These are phyloP conservation scores for Mesoligia furuncula DNA, from an alignment of 2,888 invertebrate species.

Conservation along the genomic window DNA sequence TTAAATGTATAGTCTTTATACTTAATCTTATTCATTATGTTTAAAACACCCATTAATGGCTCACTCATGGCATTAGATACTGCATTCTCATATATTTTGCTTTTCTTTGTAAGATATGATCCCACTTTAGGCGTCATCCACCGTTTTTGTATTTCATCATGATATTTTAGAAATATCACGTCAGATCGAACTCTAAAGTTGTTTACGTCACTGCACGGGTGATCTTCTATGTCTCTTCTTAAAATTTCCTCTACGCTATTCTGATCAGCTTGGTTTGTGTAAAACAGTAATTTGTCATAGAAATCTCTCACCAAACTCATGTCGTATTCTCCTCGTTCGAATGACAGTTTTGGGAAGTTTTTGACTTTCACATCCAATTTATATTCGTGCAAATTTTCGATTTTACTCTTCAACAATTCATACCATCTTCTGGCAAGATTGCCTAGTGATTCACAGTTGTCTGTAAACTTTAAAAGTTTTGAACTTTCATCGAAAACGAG, in stretches of 20 bases:
- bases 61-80: not conserved
- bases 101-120: constrained; percentile 38
- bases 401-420: constrained; percentile 6
- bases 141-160: constrained; percentile 50
- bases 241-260: constrained; percentile 33
- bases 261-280: constrained; percentile 53
- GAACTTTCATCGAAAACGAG: not conserved
- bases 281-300: constrained; percentile 51
- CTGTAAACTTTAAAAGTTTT: constrained; percentile 42
- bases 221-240: constrained; percentile 34
- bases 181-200: constrained; percentile 38
- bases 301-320: constrained; percentile 35
- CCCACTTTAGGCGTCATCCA: constrained; percentile 50
- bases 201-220: constrained; percentile 6
- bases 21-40: constrained; percentile 19
- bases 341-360: constrained; percentile 50
- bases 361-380: constrained; percentile 34
- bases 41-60: constrained; percentile 23
- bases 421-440: constrained; percentile 32
- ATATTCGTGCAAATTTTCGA: constrained; percentile 41
- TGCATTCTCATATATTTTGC: too few species aligned
- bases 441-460: constrained; percentile 10
- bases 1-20: constrained; percentile 24
- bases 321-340: constrained; percentile 31
- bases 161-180: constrained; percentile 48